A percentile compares a stretch with the other conserved stretches of the same genome.
phyloP scores from a whole-genome alignment of 2,797 vertebrate genomes.

The Cyprinella venusta region DNA sequence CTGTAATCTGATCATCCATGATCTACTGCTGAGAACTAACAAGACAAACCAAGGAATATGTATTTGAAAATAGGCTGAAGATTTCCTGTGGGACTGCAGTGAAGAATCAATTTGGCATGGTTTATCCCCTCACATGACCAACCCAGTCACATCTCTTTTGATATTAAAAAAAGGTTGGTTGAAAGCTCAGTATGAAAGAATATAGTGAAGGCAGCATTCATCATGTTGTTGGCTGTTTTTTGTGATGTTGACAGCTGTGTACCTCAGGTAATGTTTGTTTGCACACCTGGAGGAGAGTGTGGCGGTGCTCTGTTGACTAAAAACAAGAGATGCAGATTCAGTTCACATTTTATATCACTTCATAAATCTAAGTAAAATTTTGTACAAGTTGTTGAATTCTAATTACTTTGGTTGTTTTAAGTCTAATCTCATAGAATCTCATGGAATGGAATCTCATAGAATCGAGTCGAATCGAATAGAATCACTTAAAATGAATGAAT shows the following conservation, averaged over 20 bases:
- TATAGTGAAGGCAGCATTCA: background rate
- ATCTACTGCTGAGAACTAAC: slow-evolving; percentile 35
- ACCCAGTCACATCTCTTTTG: slow-evolving; percentile 5
- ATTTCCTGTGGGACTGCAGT: slow-evolving; percentile 25
- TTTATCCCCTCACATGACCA: slow-evolving; percentile 29
- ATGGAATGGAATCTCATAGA: background rate
- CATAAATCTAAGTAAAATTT: background rate
- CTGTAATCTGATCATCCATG: slow-evolving; percentile 31
- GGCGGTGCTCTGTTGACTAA: background rate
- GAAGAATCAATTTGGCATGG: slow-evolving; percentile 38
- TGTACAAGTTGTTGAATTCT: no score
- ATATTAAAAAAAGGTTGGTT: background rate
- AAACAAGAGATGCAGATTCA: background rate
- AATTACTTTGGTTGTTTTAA: background rate
- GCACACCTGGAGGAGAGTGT: slow-evolving; percentile 47
- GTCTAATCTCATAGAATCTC: background rate
- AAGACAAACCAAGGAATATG: slow-evolving; percentile 32
- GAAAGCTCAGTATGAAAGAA: background rate
- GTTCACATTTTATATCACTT: background rate
- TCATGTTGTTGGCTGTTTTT: background rate
- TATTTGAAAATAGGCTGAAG: slow-evolving; percentile 43
- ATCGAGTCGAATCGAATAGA: background rate
- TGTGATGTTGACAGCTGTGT: slow-evolving; percentile 32
- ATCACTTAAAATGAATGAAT: background rate
- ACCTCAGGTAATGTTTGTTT: slow-evolving; percentile 49